Evolutionary conservation across 2,888 invertebrate species (phyloP), one percentile per base, ranked within the genome.

Genomic region (Omphaloscelis lunosa): DNA sequence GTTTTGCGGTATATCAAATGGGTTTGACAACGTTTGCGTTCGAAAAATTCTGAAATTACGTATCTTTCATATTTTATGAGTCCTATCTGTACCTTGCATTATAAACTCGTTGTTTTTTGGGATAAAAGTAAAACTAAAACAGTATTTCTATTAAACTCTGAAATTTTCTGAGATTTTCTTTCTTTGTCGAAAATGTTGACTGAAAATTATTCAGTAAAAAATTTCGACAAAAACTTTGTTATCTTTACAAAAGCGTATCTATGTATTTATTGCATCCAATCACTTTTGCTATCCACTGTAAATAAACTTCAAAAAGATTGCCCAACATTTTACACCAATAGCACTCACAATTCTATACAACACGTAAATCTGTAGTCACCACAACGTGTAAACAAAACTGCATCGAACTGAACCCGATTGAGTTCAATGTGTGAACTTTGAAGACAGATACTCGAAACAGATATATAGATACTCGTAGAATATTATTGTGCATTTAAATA

Each of bases 361-460:
- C 34, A 39, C 27, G 34, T 65, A 61, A 69, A 58, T 69, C 56
- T 72, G 80, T 58, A 73, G 51, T 61, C 71, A 48, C 23, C 23
- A 65, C 41, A 34, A 66, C 9, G 41, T 73, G 56, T 73, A 71
- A 65, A 68, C 86, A 65, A 45, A 68, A 78, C 58, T 56, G 51
- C n/a, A 56, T 63, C 15, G 27, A 68, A 68, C 68, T 59, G 39
- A 73, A 73, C 56, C 27, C 48, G 63, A 83, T 82, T 66, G 67
- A 75, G 63, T 65, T 81, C 70, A 81, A 61, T 67, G 69, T 72
- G 73, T 69, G 48, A 80, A 56, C 81, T 85, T 62, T 68, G 11
- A 68, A 82, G 59, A 86, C 68, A 68, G 53, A 77, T 72, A 66
- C 53, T 73, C 53, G 41, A 51, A 51, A 12, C 9, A 20, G 23